These are phyloP conservation scores for Orius laevigatus DNA, from an alignment of 1,140 invertebrate species.

Conservation along the genomic window DNA sequence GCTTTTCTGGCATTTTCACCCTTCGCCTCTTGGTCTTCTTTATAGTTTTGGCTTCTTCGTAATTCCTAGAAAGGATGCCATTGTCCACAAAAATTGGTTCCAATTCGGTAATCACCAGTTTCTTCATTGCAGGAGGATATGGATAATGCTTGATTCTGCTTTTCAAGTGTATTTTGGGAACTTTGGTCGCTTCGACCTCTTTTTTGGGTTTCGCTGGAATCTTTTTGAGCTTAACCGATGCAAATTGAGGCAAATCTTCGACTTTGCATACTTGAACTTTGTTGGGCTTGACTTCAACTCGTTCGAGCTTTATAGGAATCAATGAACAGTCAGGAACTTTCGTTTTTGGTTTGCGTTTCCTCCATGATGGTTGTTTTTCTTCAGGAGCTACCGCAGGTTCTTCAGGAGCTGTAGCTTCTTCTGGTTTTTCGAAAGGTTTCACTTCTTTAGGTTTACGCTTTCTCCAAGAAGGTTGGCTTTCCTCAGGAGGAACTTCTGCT, in stretches of 20 bases:
- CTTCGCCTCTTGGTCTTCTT: conserved; percentile 37
- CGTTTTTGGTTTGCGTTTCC: conserved; percentile 6
- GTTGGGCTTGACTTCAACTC: conserved; percentile 29
- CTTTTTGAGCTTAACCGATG: conserved; percentile 46
- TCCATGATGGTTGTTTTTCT: no score
- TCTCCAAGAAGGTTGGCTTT: neutral
- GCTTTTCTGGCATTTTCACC: conserved; percentile 26
- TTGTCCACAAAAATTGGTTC: conserved; percentile 29
- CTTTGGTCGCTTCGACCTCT: conserved; percentile 28
- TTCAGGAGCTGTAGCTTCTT: neutral
- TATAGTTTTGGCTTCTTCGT: conserved; percentile 44
- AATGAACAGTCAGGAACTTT: no score
- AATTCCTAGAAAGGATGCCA: conserved; percentile 48
- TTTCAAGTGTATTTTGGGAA: conserved; percentile 47
- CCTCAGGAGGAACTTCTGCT: neutral
- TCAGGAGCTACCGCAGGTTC: neutral
- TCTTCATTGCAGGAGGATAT: conserved; percentile 27
- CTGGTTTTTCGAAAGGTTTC: conserved; percentile 18
- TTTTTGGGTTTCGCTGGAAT: conserved; percentile 29
- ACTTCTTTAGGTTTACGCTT: neutral
- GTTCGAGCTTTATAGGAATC: conserved; percentile 20
- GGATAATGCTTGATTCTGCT: conserved; percentile 39
- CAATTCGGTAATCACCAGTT: conserved; percentile 19
- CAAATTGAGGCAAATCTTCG: conserved; percentile 29
- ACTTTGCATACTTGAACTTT: conserved; percentile 27